These are phyloP conservation scores for Sphenodon punctatus DNA, from an alignment of 2,797 vertebrate genomes.

Conservation along the genomic window DNA sequence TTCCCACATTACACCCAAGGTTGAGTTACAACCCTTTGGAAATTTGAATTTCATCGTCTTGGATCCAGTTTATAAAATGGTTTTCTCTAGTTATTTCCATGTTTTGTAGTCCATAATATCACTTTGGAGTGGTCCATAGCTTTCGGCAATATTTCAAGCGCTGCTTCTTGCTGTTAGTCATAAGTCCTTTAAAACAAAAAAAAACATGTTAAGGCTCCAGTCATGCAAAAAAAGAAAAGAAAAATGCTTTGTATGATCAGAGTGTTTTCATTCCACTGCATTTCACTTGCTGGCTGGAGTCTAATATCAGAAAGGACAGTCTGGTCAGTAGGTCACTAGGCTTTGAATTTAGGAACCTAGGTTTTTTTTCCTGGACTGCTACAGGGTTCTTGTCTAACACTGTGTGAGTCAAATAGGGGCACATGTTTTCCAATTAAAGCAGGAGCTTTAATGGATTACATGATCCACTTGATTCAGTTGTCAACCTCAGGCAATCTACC, in stretches of 20 bases:
- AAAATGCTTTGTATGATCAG: fast-evolving
- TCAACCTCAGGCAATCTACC: no score
- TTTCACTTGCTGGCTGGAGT: background rate
- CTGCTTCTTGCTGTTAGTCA: background rate
- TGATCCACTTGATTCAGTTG: no score
- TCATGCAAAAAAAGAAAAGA: no score
- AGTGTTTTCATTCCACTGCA: fast-evolving
- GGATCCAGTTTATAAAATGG: background rate
- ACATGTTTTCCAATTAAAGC: no score
- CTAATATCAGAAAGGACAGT: no score
- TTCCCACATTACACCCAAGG: background rate
- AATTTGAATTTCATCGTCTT: background rate
- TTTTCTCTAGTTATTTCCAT: background rate
- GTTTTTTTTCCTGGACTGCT: no score
- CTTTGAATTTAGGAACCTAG: no score
- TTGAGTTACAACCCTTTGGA: background rate
- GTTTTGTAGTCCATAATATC: background rate
- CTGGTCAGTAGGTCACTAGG: no score
- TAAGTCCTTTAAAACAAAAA: fast-evolving
- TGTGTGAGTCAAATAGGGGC: no score
- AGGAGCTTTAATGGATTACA: no score
- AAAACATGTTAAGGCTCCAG: fast-evolving
- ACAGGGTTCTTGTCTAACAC: no score
- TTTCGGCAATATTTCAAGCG: background rate
- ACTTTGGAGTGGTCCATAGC: background rate